phyloP scores from a whole-genome alignment of 2,888 invertebrate species.

The Nomada ruficornis region DNA sequence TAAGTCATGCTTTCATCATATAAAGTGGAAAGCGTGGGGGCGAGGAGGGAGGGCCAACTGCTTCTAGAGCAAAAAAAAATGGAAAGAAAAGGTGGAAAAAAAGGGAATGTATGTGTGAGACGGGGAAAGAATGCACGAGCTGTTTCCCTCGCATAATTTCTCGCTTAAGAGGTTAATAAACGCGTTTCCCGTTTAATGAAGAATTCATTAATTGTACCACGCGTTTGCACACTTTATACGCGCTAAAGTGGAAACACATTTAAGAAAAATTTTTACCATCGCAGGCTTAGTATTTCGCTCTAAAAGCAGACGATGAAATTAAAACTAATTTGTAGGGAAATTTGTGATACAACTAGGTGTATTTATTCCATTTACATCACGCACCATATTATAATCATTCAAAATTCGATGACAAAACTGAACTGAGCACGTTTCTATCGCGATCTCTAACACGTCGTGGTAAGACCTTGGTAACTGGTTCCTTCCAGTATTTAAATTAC shows the following conservation, averaged over 20 bases:
- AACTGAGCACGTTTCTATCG: neutral
- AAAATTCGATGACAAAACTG: slow-evolving; percentile 3
- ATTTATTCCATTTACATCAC: no score
- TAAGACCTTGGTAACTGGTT: neutral
- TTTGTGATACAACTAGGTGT: no score
- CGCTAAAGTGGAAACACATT: neutral
- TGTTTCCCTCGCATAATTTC: slow-evolving; percentile 36
- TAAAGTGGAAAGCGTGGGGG: neutral
- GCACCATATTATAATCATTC: neutral
- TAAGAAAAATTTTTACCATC: neutral
- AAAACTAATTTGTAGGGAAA: no score
- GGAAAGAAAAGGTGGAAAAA: neutral
- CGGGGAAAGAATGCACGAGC: slow-evolving; percentile 12
- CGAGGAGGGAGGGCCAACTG: neutral
- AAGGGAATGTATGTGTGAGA: neutral
- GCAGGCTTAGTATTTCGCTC: neutral
- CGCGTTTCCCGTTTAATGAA: slow-evolving; percentile 44
- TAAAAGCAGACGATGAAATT: no score
- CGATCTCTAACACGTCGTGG: no score
- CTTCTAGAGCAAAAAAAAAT: neutral
- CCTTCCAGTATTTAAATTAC: neutral
- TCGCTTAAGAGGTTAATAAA: slow-evolving; percentile 43
- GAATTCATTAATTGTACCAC: slow-evolving; percentile 38
- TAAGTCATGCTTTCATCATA: neutral
- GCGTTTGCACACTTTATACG: neutral